phyloP scores from a whole-genome alignment of 2,888 invertebrate genomes.

The Synergus gifuensis region DNA sequence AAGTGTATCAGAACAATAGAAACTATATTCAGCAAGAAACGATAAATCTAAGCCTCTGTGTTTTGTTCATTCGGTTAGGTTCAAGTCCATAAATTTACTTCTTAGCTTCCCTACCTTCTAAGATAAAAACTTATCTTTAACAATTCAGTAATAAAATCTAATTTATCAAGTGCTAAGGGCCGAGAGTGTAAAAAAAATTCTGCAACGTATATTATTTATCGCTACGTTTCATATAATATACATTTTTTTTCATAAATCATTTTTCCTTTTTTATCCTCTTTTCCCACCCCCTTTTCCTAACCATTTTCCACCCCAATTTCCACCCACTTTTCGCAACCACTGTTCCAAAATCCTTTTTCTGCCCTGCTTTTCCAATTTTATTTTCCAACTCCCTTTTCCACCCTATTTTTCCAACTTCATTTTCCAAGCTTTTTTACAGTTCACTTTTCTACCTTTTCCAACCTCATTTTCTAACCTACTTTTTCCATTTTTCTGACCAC shows the following conservation, averaged over 20 bases:
- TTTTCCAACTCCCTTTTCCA: background rate
- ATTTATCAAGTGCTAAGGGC: background rate
- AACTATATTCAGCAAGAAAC: constrained; percentile 56
- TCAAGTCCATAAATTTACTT: constrained; percentile 69
- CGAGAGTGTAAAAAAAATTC: background rate
- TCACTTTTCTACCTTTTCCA: background rate
- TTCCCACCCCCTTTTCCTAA: too few relatives aligned
- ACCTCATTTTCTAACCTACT: too few relatives aligned
- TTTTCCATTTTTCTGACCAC: background rate
- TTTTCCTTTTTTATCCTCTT: too few relatives aligned
- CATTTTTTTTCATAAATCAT: background rate
- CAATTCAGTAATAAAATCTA: constrained; percentile 24
- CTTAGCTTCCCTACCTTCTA: constrained; percentile 15
- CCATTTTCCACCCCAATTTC: too few relatives aligned
- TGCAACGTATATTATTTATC: background rate
- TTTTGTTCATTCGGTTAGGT: constrained; percentile 72
- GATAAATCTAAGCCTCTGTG: constrained; percentile 72
- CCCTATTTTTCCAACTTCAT: background rate
- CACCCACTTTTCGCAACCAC: background rate
- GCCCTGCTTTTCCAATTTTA: too few relatives aligned
- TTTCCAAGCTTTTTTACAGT: background rate
- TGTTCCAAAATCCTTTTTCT: background rate
- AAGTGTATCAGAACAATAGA: constrained; percentile 30
- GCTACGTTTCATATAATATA: background rate
- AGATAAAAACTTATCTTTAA: constrained; percentile 36